Evolutionary conservation across 2,888 invertebrate species (phyloP).

Genomic region (Gandaritis pyraliata): DNA sequence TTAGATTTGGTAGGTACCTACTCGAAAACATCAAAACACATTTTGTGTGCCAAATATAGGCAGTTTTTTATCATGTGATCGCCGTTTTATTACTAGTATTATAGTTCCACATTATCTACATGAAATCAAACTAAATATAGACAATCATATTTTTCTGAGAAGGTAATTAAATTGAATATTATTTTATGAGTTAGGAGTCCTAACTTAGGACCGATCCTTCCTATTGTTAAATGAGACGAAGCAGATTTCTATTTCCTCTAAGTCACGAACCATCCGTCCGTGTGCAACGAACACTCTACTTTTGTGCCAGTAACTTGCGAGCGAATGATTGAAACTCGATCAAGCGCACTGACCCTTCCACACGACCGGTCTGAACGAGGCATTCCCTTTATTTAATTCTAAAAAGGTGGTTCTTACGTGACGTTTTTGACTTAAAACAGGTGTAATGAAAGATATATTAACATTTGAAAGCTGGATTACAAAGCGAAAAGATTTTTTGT

Average conservation of each 20-base stretch:
- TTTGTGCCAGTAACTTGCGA: conserved; percentile 10
- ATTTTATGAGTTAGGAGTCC: too few species aligned
- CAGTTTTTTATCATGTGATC: too few species aligned
- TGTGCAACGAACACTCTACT: background rate
- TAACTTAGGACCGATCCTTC: background rate
- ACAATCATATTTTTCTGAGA: too few species aligned
- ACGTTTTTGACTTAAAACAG: conserved; percentile 23
- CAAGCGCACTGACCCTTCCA: conserved; percentile 25
- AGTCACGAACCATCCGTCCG: background rate
- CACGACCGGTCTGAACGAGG: conserved; percentile 21
- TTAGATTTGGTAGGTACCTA: too few species aligned
- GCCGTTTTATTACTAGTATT: too few species aligned
- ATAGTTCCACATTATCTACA: too few species aligned
- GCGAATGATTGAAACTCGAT: conserved; percentile 14
- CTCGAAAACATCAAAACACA: too few species aligned
- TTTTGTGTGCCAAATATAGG: too few species aligned
- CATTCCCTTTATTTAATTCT: conserved; percentile 27
- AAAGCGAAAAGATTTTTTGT: conserved; percentile 15
- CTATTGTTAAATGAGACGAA: background rate
- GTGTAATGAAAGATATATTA: conserved; percentile 34
- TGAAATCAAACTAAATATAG: too few species aligned
- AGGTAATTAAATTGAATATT: background rate
- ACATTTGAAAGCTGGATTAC: conserved; percentile 26
- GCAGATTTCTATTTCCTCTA: conserved; percentile 5
- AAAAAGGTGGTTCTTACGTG: conserved; percentile 16